Evolutionary conservation across 2,797 vertebrate species (phyloP).

Genomic region (Trachops cirrhosus): DNA sequence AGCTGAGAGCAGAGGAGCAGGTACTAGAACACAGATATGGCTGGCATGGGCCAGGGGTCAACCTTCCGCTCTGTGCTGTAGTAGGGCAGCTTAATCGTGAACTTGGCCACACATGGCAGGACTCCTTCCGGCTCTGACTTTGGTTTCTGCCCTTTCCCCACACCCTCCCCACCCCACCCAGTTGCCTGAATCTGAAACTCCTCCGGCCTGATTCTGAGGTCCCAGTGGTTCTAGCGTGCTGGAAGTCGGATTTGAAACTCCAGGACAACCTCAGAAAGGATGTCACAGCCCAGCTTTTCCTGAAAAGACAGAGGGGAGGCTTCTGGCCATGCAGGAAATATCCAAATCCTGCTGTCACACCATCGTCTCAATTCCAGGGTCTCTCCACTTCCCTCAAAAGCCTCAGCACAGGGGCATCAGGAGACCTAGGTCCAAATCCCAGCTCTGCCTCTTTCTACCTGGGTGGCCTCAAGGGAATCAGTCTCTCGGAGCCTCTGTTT

Average conservation of each 20-base stretch:
- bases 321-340: neutral
- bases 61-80: neutral
- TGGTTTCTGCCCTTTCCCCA: neutral
- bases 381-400: rapidly evolving
- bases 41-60: neutral
- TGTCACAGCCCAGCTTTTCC: constrained; percentile 34
- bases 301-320: neutral
- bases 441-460: neutral
- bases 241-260: constrained; percentile 32
- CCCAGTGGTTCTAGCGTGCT: neutral
- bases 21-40: neutral
- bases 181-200: neutral
- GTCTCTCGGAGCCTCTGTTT: neutral
- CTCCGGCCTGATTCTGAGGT: constrained; percentile 67
- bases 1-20: neutral
- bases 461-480: neutral
- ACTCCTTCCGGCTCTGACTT: neutral
- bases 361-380: neutral
- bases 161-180: neutral
- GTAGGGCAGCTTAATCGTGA: rapidly evolving
- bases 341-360: rapidly evolving
- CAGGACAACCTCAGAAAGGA: neutral
- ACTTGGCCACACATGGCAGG: neutral
- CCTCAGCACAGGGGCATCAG: neutral
- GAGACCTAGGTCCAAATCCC: neutral